These are phyloP conservation scores for Drosophila melanica DNA, from an alignment of 1,140 invertebrate species.

Conservation along the genomic window DNA sequence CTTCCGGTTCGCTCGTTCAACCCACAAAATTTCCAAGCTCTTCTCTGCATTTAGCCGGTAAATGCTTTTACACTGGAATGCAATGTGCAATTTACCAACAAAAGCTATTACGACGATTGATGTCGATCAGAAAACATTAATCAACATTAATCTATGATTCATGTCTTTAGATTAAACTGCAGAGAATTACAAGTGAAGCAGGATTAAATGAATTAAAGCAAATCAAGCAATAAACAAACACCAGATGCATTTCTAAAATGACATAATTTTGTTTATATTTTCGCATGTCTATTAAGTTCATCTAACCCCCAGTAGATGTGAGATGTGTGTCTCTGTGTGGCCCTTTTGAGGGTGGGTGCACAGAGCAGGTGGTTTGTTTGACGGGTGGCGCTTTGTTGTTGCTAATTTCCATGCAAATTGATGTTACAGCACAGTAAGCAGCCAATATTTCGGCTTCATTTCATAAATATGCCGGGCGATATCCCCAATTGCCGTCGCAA, in stretches of 20 bases:
- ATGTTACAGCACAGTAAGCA: slow-evolving; percentile 80
- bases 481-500: slow-evolving; percentile 39
- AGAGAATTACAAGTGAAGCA: not conserved
- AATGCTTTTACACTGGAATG: slow-evolving; percentile 11
- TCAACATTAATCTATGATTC: not conserved
- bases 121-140: not conserved
- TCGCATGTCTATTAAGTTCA: not conserved
- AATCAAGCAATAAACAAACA: not conserved
- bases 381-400: slow-evolving; percentile 46
- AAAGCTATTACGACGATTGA: not conserved
- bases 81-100: too few relatives aligned
- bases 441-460: slow-evolving; percentile 80
- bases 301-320: not conserved
- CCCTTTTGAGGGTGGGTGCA: slow-evolving; percentile 23
- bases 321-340: not conserved
- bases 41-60: slow-evolving; percentile 25
- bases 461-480: slow-evolving; percentile 69
- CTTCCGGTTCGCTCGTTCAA: slow-evolving; percentile 69
- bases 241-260: not conserved
- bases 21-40: slow-evolving; percentile 38
- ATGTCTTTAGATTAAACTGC: too few relatives aligned
- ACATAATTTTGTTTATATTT: not conserved
- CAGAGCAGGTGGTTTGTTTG: slow-evolving; percentile 34
- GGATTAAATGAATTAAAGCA: not conserved
- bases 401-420: slow-evolving; percentile 79